Evolutionary conservation across 2,113 vertebrate species (phyloP).

Genomic region (Notiomystis cincta): DNA sequence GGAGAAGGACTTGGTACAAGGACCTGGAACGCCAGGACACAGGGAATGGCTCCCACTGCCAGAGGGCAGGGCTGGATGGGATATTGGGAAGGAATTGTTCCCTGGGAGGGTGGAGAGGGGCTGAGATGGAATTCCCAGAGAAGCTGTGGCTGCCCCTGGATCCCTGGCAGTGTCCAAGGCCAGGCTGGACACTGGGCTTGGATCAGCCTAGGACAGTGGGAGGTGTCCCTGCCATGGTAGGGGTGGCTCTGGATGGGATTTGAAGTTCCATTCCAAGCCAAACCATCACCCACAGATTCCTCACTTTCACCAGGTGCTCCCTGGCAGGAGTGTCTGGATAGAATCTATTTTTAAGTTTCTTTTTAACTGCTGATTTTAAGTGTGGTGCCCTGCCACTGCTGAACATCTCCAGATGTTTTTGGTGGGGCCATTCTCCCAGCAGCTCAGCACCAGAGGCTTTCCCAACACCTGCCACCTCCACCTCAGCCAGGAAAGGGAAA

Average conservation of each 20-base stretch:
- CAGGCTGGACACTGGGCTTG: not conserved
- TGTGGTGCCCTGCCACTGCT: not conserved
- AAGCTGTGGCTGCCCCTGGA: not conserved
- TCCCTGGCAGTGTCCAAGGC: not conserved
- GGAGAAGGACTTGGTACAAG: not conserved
- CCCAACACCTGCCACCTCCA: not conserved
- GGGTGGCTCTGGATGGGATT: accelerated
- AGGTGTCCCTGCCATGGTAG: not conserved
- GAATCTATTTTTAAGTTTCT: not conserved
- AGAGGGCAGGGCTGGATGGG: not conserved
- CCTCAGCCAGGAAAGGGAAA: not conserved
- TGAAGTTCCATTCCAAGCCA: not conserved
- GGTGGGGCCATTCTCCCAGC: not conserved
- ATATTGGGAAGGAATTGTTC: not conserved
- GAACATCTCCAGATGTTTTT: not conserved
- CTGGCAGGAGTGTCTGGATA: not conserved
- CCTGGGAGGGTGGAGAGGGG: not conserved
- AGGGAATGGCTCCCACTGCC: not conserved
- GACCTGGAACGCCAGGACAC: not conserved
- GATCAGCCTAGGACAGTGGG: not conserved
- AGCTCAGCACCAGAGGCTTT: not conserved
- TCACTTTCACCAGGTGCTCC: not conserved
- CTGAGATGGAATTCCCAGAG: not conserved
- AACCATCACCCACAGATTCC: not conserved
- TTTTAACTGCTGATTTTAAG: not conserved